Conservation (phyloP, 2,113 vertebrate species). For the Tupaia chinensis region DNA sequence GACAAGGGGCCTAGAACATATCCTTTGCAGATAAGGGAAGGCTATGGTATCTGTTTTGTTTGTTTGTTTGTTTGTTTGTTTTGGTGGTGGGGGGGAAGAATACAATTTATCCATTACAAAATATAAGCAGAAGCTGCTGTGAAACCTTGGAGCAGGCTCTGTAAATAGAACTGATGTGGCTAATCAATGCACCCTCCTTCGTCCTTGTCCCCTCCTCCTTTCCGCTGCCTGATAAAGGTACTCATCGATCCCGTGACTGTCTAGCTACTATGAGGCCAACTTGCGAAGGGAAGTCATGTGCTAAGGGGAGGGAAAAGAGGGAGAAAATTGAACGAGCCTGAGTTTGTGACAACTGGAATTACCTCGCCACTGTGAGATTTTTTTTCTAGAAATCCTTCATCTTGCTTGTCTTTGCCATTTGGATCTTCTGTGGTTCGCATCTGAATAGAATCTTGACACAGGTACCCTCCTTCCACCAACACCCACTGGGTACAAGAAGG, state of each 20-base stretch:
- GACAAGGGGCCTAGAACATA: too few relatives aligned
- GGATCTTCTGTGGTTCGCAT: neutral
- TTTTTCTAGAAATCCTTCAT: neutral
- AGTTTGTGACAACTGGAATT: neutral
- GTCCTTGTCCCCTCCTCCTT: neutral
- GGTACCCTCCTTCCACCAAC: neutral
- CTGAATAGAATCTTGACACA: neutral
- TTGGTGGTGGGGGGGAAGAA: too few relatives aligned
- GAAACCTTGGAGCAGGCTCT: neutral
- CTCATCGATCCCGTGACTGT: neutral
- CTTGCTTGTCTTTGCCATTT: neutral
- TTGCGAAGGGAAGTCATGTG: neutral
- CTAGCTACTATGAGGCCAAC: neutral
- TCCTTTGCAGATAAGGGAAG: too few relatives aligned
- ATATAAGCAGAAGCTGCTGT: neutral
- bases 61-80: too few relatives aligned
- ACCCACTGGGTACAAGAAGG: neutral
- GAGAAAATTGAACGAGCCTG: neutral
- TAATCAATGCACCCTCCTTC: neutral
- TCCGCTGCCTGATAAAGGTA: neutral
- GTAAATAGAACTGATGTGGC: neutral
- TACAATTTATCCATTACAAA: too few relatives aligned
- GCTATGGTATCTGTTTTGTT: too few relatives aligned
- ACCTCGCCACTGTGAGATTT: neutral
- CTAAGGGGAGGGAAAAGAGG: neutral